Conservation (phyloP, 1,140 invertebrate genomes). For the Pseudomyrmex gracilis region DNA sequence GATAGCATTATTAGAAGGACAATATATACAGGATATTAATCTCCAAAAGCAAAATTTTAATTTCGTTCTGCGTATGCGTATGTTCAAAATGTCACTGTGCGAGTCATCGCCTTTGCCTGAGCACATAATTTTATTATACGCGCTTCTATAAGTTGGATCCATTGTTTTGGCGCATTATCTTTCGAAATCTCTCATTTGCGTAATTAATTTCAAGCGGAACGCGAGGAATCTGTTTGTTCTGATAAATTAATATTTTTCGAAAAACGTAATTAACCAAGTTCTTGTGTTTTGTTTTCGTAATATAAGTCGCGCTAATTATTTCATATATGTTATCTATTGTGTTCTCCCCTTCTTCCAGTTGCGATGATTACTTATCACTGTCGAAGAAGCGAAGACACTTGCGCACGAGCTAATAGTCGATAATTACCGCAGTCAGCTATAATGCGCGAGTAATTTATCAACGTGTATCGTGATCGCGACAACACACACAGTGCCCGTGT, state of each 20-base stretch:
- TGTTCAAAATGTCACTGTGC: background rate
- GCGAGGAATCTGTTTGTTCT: too few species aligned
- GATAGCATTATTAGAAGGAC: slow-evolving; percentile 3
- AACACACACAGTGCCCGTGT: background rate
- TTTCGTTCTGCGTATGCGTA: background rate
- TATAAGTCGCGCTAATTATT: background rate
- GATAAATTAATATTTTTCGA: too few species aligned
- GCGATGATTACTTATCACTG: background rate
- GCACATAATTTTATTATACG: too few species aligned
- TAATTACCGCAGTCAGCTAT: background rate
- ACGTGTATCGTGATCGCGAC: background rate
- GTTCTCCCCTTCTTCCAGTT: background rate
- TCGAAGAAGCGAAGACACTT: background rate
- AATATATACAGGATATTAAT: background rate
- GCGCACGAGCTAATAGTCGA: background rate
- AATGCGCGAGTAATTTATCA: slow-evolving; percentile 7
- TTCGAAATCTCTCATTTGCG: slow-evolving; percentile 2
- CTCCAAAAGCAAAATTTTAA: slow-evolving; percentile 20
- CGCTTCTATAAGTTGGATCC: too few species aligned
- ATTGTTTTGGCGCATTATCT: too few species aligned
- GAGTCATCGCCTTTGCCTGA: background rate
- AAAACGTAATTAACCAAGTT: too few species aligned
- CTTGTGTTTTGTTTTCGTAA: background rate
- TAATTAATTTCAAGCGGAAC: slow-evolving; percentile 9
- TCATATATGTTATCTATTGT: background rate